Percentiles rank a stretch among this genome's conserved stretches.
phyloP scores from a whole-genome alignment of 1,140 invertebrate species.

The Tetraneura akinire region DNA sequence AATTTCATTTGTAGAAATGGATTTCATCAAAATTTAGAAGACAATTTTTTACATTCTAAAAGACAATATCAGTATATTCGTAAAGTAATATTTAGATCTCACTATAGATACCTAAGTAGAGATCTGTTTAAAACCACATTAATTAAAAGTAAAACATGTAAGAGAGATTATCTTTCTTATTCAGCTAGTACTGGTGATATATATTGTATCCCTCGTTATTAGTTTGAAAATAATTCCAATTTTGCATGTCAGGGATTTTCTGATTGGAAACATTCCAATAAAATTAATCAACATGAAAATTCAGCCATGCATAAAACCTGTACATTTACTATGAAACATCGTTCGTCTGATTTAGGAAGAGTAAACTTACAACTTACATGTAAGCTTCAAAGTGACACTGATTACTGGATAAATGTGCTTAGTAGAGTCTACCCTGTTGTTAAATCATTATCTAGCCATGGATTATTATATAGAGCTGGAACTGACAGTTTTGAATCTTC shows the following conservation, averaged over 20 bases:
- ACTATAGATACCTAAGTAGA: background rate
- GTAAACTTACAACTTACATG: background rate
- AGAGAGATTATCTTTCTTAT: conserved; percentile 15
- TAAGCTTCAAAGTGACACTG: conserved; percentile 3
- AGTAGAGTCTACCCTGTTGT: background rate
- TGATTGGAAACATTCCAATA: conserved; percentile 20
- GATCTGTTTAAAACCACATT: background rate
- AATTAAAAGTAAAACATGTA: background rate
- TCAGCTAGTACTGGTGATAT: conserved; percentile 10
- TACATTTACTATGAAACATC: background rate
- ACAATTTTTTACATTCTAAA: background rate
- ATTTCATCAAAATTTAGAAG: background rate
- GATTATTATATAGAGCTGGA: background rate
- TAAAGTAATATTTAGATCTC: background rate
- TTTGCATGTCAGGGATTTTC: background rate
- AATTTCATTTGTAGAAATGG: background rate
- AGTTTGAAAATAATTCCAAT: conserved; percentile 5
- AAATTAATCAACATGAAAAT: background rate
- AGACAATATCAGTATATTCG: conserved; percentile 13
- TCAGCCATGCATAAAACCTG: background rate
- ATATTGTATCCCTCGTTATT: conserved; percentile 13
- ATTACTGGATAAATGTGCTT: conserved; percentile 21
- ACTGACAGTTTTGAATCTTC: background rate
- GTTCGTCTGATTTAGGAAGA: background rate
- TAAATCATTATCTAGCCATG: conserved; percentile 4